These are phyloP conservation scores for Linhomoeus sp. DNA, from an alignment of 2,888 invertebrate species.

Conservation along the genomic window DNA sequence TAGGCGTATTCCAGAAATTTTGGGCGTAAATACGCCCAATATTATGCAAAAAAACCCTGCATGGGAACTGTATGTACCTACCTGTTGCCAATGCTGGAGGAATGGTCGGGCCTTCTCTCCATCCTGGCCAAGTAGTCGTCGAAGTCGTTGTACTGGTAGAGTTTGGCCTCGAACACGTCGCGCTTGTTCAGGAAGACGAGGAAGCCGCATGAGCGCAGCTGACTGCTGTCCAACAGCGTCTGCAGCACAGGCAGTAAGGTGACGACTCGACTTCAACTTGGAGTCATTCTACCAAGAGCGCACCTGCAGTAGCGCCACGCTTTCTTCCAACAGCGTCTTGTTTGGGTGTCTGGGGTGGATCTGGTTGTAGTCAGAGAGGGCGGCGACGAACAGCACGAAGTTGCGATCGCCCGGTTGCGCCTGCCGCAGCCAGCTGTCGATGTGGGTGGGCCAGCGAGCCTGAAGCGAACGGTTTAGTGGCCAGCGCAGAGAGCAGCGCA, in stretches of 20 bases:
- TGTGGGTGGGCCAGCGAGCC: conserved; percentile 10
- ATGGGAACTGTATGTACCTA: too few species aligned
- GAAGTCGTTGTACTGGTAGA: conserved; percentile 8
- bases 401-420: conserved; percentile 10
- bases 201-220: conserved; percentile 13
- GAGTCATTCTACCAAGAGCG: too few species aligned
- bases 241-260: too few species aligned
- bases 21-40: too few species aligned
- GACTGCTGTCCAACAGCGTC: background rate
- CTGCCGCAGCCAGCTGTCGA: conserved; percentile 10
- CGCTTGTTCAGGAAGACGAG: conserved; percentile 22
- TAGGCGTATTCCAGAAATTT: too few species aligned
- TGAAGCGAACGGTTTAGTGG: too few species aligned
- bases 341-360: conserved; percentile 13
- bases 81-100: too few species aligned
- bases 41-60: too few species aligned
- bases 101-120: too few species aligned
- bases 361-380: conserved; percentile 19
- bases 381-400: conserved; percentile 19
- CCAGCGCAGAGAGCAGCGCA: too few species aligned
- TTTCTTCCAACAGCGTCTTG: conserved; percentile 17
- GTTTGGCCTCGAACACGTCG: conserved; percentile 17
- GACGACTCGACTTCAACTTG: too few species aligned
- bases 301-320: conserved; percentile 10
- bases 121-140: conserved; percentile 7